Evolutionary conservation across 1,140 invertebrate genomes (phyloP), one percentile per base, ranked within the genome.

Genomic region (Dendrolimus punctatus): DNA sequence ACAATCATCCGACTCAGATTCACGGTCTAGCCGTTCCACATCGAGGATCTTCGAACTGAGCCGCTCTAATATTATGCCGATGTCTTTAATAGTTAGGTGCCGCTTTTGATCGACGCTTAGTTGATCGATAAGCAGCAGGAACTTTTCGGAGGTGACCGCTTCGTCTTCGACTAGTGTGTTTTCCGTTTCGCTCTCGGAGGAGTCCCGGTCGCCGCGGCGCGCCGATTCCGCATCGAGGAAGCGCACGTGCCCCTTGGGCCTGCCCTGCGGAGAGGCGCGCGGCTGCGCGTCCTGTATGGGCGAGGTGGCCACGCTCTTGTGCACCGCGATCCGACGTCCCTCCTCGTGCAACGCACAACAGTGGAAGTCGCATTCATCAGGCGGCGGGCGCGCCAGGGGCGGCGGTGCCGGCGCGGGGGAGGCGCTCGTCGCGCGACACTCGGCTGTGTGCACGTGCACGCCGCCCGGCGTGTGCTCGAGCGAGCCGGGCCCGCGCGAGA

Each of bases 281-380:
- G 83, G 92, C 86, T 75, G 91, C 39, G 89, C 90, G 71, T 96
- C 95, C 84, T 96, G 95, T 44, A 97, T 96, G 55, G 95, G 95
- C 45, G 95, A 96, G 44, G 95, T 96, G 51, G 95, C 95, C 50
- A 96, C 95, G 62, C 93, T 94, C 81, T 95, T 96, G 85, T 96
- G 95, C 46, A 96, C 95, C 43, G 94, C 95, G 69, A 96, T 96
- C 71, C 94, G 92, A 39, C 95, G 91, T 1, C 95, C 95, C 82
- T 96, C 95, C 78, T 97, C 95, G 88, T 97, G 96, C 55, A 98
- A 88, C 39, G 96, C 94, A 85, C 96, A 97, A 82, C 96, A 98
- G 83, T 98, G 96, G 85, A 98, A 98, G 85, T 98, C 96, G 88
- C 96, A 98, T 74, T 96, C 95, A 76, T 92, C 90, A 62, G 88